Conservation (phyloP, 2,797 vertebrate species). For the Melanotaenia parkinsoni region DNA sequence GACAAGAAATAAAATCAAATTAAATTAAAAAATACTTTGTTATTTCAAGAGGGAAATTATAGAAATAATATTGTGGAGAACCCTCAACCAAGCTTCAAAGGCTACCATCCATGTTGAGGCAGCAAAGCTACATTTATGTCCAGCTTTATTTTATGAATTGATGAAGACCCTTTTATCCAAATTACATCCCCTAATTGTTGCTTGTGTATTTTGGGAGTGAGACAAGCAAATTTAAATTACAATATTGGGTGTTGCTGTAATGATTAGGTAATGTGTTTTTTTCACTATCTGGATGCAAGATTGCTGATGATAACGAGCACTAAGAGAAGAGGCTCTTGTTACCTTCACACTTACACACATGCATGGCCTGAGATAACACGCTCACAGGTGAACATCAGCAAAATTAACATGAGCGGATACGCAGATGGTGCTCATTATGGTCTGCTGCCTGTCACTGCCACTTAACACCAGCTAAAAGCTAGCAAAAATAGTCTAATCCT, state of each 20-base stretch:
- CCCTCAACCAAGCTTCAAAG: too few relatives aligned
- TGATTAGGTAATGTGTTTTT: slow-evolving; percentile 20
- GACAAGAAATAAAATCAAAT: too few relatives aligned
- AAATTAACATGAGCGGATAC: slow-evolving; percentile 65
- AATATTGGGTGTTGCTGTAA: slow-evolving; percentile 29
- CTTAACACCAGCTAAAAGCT: slow-evolving; percentile 39
- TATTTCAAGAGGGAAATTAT: too few relatives aligned
- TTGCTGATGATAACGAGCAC: too few relatives aligned
- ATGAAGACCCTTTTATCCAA: not conserved
- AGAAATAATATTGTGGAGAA: too few relatives aligned
- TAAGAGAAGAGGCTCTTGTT: slow-evolving; percentile 51
- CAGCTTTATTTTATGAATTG: not conserved
- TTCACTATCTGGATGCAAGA: slow-evolving; percentile 15
- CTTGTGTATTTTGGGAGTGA: not conserved
- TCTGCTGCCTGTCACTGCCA: slow-evolving; percentile 63
- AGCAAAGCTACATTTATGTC: not conserved
- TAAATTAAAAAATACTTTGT: too few relatives aligned
- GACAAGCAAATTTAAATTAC: slow-evolving; percentile 15
- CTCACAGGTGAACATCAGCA: slow-evolving; percentile 55
- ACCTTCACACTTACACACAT: slow-evolving; percentile 8
- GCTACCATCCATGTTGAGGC: too few relatives aligned
- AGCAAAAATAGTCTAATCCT: slow-evolving; percentile 30
- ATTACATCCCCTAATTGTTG: slow-evolving; percentile 10
- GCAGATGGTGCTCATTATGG: slow-evolving; percentile 75
- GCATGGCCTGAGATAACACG: not conserved